Base-by-base conservation (phyloP, 2,797 vertebrate species). In the Corythornis leucogaster region DNA sequence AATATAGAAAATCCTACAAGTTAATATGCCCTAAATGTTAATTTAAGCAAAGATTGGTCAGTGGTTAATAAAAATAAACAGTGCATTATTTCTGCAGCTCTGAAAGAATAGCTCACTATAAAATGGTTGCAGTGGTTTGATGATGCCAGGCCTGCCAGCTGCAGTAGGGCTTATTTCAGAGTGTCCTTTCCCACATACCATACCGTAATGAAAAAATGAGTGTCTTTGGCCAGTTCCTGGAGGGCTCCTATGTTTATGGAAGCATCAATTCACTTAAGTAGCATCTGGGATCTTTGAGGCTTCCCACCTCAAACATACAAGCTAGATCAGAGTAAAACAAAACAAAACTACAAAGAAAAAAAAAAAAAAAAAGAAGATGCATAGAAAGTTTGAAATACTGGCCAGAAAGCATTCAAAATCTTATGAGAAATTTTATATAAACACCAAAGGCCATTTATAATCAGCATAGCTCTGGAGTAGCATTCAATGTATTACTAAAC, bases 1-100 rank as follows among this genome's bases (percentile, higher is more conserved):
- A 92, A 48, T 14, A 46, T 78, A 66, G 80, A 78, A 94, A 85
- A 31, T 33, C n/a, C 75, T 77, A 81, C 45, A 79, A 74, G n/a
- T 12, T 35, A 79, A 55, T 67, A 50, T 30, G 9, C 8, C 63
- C n/a, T 28, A 87, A 86, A 55, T 9, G 11, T 71, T 84, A 80
- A 57, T 81, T 80, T 75, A 80, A 94, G 80, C 31, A 92, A 43
- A 75, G 66, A 91, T 40, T 74, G 87, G 66, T 96, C 87, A 94
- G 91, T 79, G 89, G 94, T 93, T 90, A 85, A 71, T 74, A n/a
- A 42, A 28, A 30, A 40, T 79, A 76, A 81, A 20, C n/a, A 86
- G 77, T 58, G 88, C 66, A 74, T 43, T 59, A 50, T 45, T 92
- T 70, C 45, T 87, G 92, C 74, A 91, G 87, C 90, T 93, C 61